phyloP scores from a whole-genome alignment of 2,797 vertebrate species.

The Coranthus polyacanthus region DNA sequence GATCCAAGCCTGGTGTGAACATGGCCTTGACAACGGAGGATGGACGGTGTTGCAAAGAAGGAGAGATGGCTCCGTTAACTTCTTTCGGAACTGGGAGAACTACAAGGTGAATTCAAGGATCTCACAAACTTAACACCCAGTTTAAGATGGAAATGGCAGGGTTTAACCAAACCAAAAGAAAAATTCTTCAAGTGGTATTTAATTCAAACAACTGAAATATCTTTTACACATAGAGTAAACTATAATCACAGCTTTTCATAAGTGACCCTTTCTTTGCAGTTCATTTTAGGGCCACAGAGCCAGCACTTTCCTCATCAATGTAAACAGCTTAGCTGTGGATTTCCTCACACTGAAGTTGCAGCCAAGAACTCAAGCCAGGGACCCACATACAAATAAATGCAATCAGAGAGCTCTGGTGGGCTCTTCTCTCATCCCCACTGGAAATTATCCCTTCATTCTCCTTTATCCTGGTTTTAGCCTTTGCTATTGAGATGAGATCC shows the following conservation, averaged over 20 bases:
- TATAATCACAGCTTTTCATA: conserved; percentile 17
- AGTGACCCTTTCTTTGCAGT: conserved; percentile 10
- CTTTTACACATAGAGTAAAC: background rate
- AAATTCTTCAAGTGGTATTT: background rate
- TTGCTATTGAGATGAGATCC: conserved; percentile 32
- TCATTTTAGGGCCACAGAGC: conserved; percentile 33
- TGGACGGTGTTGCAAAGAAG: conserved; percentile 98
- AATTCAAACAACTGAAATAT: conserved; percentile 1
- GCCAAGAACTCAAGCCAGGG: conserved; percentile 40
- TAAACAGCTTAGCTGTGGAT: conserved; percentile 55
- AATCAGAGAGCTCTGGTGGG: conserved; percentile 21
- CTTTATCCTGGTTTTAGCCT: conserved; percentile 21
- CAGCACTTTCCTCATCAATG: conserved; percentile 35
- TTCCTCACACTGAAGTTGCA: conserved; percentile 35
- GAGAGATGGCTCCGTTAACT: conserved; percentile 96
- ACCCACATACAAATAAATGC: conserved; percentile 40
- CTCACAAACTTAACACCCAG: background rate
- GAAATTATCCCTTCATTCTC: conserved; percentile 20
- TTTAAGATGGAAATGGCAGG: background rate
- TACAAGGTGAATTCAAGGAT: conserved; percentile 89
- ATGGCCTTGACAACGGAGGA: conserved; percentile 94
- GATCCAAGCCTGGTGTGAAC: conserved; percentile 97
- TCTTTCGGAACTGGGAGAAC: conserved; percentile 99
- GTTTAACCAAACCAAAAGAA: conserved; percentile 1
- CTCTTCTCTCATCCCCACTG: conserved; percentile 17